phyloP scores from a whole-genome alignment of 2,888 invertebrate genomes.

The Acholoe squamosa region DNA sequence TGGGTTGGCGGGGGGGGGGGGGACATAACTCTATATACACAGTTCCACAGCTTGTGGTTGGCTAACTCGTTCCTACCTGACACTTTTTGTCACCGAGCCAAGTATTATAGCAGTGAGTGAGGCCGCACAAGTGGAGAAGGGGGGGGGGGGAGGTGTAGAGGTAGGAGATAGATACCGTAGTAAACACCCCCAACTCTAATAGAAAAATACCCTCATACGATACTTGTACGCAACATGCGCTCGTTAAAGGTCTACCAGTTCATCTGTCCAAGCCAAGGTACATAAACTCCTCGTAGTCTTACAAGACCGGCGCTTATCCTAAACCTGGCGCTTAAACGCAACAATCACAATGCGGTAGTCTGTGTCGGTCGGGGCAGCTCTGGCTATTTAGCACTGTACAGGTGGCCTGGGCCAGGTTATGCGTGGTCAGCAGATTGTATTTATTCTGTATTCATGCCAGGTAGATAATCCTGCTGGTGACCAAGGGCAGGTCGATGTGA shows the following conservation, averaged over 20 bases:
- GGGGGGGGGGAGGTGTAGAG: no score
- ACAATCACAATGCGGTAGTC: not conserved
- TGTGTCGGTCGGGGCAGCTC: not conserved
- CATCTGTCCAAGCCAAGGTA: no score
- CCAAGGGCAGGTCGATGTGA: no score
- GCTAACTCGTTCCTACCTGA: conserved; percentile 12
- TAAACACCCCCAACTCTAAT: no score
- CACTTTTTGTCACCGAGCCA: conserved; percentile 34
- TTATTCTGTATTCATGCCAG: not conserved
- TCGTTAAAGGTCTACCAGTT: no score
- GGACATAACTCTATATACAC: not conserved
- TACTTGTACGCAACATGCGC: no score
- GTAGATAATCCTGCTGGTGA: not conserved
- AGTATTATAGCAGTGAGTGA: not conserved
- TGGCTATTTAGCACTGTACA: not conserved
- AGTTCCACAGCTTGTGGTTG: not conserved
- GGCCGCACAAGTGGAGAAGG: no score
- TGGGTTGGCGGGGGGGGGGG: not conserved
- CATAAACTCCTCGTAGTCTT: no score
- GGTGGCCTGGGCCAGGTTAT: conserved; percentile 11
- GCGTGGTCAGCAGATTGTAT: not conserved
- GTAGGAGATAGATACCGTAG: no score
- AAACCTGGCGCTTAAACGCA: not conserved
- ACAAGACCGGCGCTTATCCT: not conserved
- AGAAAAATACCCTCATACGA: no score